These are phyloP conservation scores for Saxidomus purpurata DNA, from an alignment of 1,140 invertebrate species.

Conservation along the genomic window DNA sequence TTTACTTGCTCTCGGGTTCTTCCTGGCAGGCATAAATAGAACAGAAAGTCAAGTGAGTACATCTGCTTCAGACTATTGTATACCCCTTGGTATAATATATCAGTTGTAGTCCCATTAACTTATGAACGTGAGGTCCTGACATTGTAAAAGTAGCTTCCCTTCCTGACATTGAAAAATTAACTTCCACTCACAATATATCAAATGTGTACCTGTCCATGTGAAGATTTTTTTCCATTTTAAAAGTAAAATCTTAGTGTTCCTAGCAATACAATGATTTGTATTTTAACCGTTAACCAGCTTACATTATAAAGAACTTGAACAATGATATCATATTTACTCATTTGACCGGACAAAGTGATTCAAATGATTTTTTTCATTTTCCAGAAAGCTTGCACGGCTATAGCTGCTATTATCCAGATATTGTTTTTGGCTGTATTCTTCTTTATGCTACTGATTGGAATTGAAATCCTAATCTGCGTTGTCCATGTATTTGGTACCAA, in stretches of 20 bases:
- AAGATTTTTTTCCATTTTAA: too few relatives aligned
- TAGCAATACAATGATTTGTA: too few relatives aligned
- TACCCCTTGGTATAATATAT: too few relatives aligned
- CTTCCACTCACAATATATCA: too few relatives aligned
- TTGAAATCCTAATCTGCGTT: constrained; percentile 71
- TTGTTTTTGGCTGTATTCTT: constrained; percentile 74
- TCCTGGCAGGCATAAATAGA: constrained; percentile 72
- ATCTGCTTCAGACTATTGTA: too few relatives aligned
- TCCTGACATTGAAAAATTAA: neutral
- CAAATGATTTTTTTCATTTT: constrained; percentile 19
- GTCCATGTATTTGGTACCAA: constrained; percentile 69
- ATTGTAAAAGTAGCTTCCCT: too few relatives aligned
- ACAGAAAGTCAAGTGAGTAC: constrained; percentile 67
- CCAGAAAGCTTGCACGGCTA: constrained; percentile 68
- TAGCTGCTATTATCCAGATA: constrained; percentile 70
- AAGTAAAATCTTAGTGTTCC: too few relatives aligned
- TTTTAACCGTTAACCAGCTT: too few relatives aligned
- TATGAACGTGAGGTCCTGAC: neutral
- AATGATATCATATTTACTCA: too few relatives aligned
- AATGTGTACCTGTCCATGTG: too few relatives aligned
- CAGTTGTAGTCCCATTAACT: neutral
- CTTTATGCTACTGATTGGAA: constrained; percentile 72
- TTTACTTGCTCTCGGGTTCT: constrained; percentile 71
- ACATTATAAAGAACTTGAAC: too few relatives aligned
- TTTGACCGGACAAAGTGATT: too few relatives aligned